Evolutionary conservation across 2,113 vertebrate genomes (phyloP).

Genomic region (Nyctereutes procyonoides): DNA sequence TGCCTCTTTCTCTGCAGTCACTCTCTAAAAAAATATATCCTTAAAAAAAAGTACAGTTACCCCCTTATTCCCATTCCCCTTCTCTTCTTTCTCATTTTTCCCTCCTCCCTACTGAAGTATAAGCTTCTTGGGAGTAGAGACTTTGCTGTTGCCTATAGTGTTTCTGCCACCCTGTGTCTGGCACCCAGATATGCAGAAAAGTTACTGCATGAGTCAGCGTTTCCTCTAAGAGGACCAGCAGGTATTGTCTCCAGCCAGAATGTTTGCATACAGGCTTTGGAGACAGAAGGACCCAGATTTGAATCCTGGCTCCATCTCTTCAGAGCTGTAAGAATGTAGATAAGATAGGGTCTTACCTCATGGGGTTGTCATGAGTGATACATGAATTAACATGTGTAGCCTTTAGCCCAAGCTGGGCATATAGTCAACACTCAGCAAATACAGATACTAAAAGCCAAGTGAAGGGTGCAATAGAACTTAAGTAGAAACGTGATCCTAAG

Average conservation of each 20-base stretch:
- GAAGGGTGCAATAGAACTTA: neutral
- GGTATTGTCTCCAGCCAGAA: neutral
- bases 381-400: neutral
- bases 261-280: neutral
- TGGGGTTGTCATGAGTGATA: neutral
- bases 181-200: neutral
- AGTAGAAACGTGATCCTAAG: neutral
- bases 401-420: neutral
- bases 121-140: neutral
- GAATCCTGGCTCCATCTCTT: neutral
- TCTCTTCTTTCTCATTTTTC: accelerated
- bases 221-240: neutral
- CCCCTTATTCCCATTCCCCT: no score
- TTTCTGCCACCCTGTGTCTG: neutral
- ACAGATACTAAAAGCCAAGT: neutral
- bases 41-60: neutral
- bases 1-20: neutral
- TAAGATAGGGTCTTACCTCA: neutral
- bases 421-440: neutral
- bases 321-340: neutral
- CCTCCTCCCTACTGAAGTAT: neutral
- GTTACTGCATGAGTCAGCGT: neutral
- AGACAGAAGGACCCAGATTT: neutral
- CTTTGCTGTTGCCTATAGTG: neutral
- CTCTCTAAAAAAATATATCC: neutral